These are phyloP conservation scores for Dissostichus mawsoni DNA, from an alignment of 2,113 vertebrate genomes.

Conservation along the genomic window DNA sequence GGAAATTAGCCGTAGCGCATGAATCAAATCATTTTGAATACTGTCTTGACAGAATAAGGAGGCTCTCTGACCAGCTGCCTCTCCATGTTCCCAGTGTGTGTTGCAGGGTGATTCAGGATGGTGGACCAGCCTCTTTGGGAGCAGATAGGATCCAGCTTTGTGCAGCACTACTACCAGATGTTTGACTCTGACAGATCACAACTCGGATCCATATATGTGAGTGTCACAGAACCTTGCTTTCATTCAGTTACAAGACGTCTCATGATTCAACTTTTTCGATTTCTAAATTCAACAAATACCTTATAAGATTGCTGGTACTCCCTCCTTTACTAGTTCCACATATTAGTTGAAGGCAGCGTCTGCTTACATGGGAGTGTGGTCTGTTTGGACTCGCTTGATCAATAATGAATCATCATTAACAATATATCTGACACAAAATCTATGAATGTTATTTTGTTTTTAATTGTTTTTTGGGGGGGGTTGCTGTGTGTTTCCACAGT, in stretches of 20 bases:
- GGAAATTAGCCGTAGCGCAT: not conserved
- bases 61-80: slow-evolving; percentile 22
- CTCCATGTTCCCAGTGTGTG: slow-evolving; percentile 81
- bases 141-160: slow-evolving; percentile 98
- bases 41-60: not conserved
- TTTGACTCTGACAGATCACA: slow-evolving; percentile 96
- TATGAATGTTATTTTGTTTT: not conserved
- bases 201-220: slow-evolving; percentile 97
- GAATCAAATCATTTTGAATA: not conserved
- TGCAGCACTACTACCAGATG: slow-evolving; percentile 97
- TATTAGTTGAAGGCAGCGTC: not conserved
- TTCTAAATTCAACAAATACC: too few species aligned
- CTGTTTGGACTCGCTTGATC: not conserved
- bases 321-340: not conserved
- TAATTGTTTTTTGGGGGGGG: not conserved
- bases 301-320: not conserved
- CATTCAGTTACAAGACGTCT: not conserved
- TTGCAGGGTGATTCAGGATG: slow-evolving; percentile 93
- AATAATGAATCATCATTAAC: not conserved
- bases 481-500: not conserved
- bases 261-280: too few species aligned
- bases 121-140: slow-evolving; percentile 98
- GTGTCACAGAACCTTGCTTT: slow-evolving; percentile 68
- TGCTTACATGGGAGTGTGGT: not conserved
- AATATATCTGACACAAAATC: not conserved